phyloP scores from a whole-genome alignment of 2,888 invertebrate genomes.

The Hirtodrosophila trivittata region DNA sequence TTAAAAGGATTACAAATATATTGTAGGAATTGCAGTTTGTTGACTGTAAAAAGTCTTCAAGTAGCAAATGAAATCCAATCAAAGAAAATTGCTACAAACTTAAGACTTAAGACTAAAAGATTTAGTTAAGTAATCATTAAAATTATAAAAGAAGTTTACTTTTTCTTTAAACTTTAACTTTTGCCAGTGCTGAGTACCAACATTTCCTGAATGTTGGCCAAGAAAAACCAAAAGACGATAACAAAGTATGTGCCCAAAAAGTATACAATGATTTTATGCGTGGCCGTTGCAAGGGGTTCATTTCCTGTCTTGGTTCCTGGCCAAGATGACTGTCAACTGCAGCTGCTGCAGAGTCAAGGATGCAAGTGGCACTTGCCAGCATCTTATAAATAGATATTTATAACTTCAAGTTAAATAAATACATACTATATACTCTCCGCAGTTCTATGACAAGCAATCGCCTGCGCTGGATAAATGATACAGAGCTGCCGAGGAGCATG shows the following conservation, averaged over 20 bases:
- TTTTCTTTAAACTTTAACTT: not conserved
- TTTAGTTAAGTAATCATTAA: too few species aligned
- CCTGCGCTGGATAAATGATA: slow-evolving; percentile 89
- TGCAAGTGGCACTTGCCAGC: slow-evolving; percentile 64
- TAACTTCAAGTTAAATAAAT: slow-evolving; percentile 11
- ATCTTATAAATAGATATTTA: slow-evolving; percentile 35
- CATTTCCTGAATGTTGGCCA: slow-evolving; percentile 54
- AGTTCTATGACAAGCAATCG: slow-evolving; percentile 93
- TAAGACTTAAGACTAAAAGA: too few species aligned
- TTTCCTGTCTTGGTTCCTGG: slow-evolving; percentile 51
- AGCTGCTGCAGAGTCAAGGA: slow-evolving; percentile 48
- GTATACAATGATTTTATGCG: slow-evolving; percentile 52
- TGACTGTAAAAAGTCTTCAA: slow-evolving; percentile 28
- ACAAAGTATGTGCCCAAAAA: slow-evolving; percentile 48
- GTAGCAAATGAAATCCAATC: slow-evolving; percentile 28
- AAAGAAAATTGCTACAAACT: not conserved
- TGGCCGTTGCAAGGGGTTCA: slow-evolving; percentile 46
- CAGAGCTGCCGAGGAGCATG: slow-evolving; percentile 89
- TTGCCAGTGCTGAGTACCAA: not conserved
- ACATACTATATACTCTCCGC: slow-evolving; percentile 57
- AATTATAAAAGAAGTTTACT: not conserved
- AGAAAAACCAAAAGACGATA: slow-evolving; percentile 58
- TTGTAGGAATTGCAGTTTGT: slow-evolving; percentile 42
- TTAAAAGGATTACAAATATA: slow-evolving; percentile 72
- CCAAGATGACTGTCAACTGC: slow-evolving; percentile 68